A percentile compares a stretch with the other conserved stretches of the same genome.
These are phyloP conservation scores for Schrankia costaestrigalis DNA, from an alignment of 2,888 invertebrate species.

Conservation along the genomic window DNA sequence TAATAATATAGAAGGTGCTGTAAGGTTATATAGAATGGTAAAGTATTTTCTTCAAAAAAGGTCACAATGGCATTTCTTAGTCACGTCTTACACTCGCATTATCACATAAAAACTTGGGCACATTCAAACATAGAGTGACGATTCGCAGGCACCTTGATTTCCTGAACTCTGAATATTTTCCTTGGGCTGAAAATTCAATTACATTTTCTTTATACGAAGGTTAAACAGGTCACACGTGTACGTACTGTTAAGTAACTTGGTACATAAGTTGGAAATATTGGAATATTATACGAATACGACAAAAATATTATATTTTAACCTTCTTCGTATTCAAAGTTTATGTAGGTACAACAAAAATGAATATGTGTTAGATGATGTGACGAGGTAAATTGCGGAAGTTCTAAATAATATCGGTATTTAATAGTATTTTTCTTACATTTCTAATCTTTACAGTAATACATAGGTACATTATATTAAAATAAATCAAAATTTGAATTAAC, in stretches of 20 bases:
- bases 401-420: too few species aligned
- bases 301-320: background rate
- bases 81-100: background rate
- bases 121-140: background rate
- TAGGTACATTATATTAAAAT: too few species aligned
- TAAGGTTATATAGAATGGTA: too few species aligned
- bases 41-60: too few species aligned
- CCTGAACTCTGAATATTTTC: slow-evolving; percentile 4
- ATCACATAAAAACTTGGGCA: background rate
- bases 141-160: slow-evolving; percentile 3
- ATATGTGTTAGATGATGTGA: too few species aligned
- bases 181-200: slow-evolving; percentile 5
- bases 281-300: too few species aligned
- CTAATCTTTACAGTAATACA: too few species aligned
- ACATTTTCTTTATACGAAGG: slow-evolving; percentile 1
- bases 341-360: too few species aligned
- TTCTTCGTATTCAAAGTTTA: background rate
- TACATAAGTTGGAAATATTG: background rate
- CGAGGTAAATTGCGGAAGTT: too few species aligned
- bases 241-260: background rate
- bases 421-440: too few species aligned
- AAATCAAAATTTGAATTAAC: too few species aligned
- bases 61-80: too few species aligned
- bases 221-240: slow-evolving; percentile 4
- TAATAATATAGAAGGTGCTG: background rate